Evolutionary conservation across 1,140 invertebrate species (phyloP), one percentile per base, ranked within the genome.

Genomic region (Trichomalopsis sarcophagae): DNA sequence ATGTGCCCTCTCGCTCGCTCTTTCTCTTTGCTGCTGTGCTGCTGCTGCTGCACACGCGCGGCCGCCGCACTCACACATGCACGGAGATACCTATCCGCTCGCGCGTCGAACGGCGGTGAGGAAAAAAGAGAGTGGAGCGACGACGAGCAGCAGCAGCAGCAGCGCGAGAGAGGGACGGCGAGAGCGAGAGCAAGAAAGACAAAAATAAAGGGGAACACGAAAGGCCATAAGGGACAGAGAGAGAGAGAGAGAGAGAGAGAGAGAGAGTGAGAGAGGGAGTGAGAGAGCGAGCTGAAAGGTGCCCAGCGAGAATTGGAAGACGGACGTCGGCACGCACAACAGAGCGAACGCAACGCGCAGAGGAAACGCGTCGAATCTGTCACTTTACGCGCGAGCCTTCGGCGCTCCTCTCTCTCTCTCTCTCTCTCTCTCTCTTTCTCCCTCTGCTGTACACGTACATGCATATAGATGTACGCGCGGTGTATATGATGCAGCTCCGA

Each of bases 321-420:
- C 36, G 44, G 21, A 76, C 47, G 30, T 30, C 10, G 76, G 27
- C 27, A 23, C 62, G 74, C n/a, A 27, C 55, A 62, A 62, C 55
- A 33, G 68, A 71, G 27, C 17, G 27, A 71, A 71, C 23, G 68
- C 10, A 71, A 71, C 23, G 68, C 10, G 68, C 30, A 2, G 62
- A 78, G 55, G 62, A 84, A 78, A 79, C 44, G 76, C 83, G 78
- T 85, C 77, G 77, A 85, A 85, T 75, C 78, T 85, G 84, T 81
- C 84, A 84, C 69, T 84, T 84, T 79, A 84, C 75, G 62, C 76
- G 62, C 76, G 76, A 69, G 66, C 40, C 82, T 78, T 40, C 55
- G 68, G 10, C 66, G 76, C 23, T n/a, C 14, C 40, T 76, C 33
- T 62, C 55, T 62, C 55, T 55, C 50, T 17, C 50, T 55, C 50